Base-by-base conservation (phyloP, 2,888 invertebrate species). In the Melinopterus prodromus region DNA sequence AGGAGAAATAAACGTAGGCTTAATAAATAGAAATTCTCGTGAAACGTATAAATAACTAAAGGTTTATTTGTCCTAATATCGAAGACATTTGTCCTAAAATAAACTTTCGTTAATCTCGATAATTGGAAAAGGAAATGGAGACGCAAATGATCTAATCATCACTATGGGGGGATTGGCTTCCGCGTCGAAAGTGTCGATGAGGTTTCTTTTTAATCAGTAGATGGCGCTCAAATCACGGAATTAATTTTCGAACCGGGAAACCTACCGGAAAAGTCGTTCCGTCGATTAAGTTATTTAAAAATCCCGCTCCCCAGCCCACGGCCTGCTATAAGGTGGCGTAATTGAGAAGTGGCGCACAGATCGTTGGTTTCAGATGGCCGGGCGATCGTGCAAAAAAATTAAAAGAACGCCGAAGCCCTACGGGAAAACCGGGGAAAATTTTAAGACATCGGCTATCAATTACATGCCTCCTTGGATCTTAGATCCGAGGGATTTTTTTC, bases 371-470 rank as follows among this genome's bases (percentile, higher is more conserved):
- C 53, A 26, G 26, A 26, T 26, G 26, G 53, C 7, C 9, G 53
- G 53, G 53, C 53, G 53, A 53, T 53, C 53, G 53, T 53, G 53
- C 53, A 12, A 53, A 53, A 53, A 53, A 53, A 53, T 53, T 53
- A 53, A 53, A 12, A 53, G 9, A 12, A 53, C 7, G 12, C 53
- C 53, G 12, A 7, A 7, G 9, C 53, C 53, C 12, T 7, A 53
- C 7, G 53, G 53, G 53, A 53, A 53, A 53, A 53, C 53, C 53
- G 9, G 7, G 53, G 53, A 53, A 53, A 74, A 74, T 74, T 74
- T 74, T 36, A 74, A 37, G 74, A 74, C 74, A 74, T 37, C 35
- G 74, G 36, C 74, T 74, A 74, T 74, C 74, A 74, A 74, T 74
- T 74, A 74, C 74, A 74, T 37, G 74, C 36, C 36, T 74, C 74